A percentile compares a stretch with the other conserved stretches of the same genome.
phyloP scores from a whole-genome alignment of 2,888 invertebrate genomes.

The Phytoseiulus persimilis region DNA sequence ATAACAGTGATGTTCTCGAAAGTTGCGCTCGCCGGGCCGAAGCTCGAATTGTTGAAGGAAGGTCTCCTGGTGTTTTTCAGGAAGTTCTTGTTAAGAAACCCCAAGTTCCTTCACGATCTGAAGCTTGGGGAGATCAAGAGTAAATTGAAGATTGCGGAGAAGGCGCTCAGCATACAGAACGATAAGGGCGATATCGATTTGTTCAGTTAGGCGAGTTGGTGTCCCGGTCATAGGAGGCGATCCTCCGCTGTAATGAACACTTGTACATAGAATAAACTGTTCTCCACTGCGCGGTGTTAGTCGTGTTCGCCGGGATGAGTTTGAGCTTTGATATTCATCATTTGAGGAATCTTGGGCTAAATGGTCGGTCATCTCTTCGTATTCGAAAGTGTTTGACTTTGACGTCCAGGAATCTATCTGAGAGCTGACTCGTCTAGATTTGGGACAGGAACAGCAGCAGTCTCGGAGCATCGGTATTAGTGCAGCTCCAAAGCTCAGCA shows the following conservation, averaged over 20 bases:
- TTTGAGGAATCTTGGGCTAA: no score
- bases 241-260: neutral
- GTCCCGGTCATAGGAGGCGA: neutral
- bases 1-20: neutral
- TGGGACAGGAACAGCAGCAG: no score
- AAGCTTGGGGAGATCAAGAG: neutral
- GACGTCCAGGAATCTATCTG: no score
- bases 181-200: neutral
- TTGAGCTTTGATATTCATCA: no score
- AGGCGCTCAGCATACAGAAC: neutral
- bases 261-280: neutral
- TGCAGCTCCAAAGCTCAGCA: no score
- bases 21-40: slow-evolving; percentile 27
- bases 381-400: no score
- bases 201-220: neutral
- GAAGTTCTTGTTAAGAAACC: slow-evolving; percentile 11
- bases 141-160: neutral
- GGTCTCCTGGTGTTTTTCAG: neutral
- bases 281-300: neutral
- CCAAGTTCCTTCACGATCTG: neutral
- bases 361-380: no score
- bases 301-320: no score
- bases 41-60: neutral
- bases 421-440: no score
- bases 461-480: no score